Evolutionary conservation across 2,888 invertebrate species (phyloP).

Genomic region (Eledone cirrhosa): DNA sequence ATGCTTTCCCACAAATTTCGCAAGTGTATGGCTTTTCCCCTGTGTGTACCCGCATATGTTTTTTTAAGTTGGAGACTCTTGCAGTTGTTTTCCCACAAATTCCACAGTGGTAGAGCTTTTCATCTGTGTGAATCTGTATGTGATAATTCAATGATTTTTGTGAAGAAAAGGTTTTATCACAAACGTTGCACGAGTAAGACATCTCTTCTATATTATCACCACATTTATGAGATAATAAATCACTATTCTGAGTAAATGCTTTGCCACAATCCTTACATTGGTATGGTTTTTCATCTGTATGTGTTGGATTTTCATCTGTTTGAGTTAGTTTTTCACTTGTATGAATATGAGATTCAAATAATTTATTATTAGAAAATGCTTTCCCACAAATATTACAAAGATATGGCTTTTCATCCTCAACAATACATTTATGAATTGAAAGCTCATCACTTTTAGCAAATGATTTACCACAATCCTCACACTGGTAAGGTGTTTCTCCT

Average conservation of each 20-base stretch:
- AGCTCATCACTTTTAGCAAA: conserved; percentile 33
- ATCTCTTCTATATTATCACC: conserved; percentile 40
- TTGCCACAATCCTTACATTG: conserved; percentile 59
- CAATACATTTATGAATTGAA: neutral
- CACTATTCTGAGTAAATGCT: conserved; percentile 24
- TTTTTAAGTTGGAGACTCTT: conserved; percentile 44
- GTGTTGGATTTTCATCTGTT: conserved; percentile 69
- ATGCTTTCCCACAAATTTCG: conserved; percentile 41
- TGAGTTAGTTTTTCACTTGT: no score
- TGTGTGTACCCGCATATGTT: conserved; percentile 47
- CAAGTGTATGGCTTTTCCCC: conserved; percentile 44
- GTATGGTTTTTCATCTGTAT: conserved; percentile 66
- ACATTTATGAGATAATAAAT: conserved; percentile 42
- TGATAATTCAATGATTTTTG: conserved; percentile 43
- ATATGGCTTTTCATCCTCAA: neutral
- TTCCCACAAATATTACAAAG: neutral
- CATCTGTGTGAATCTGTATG: conserved; percentile 40
- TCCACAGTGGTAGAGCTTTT: conserved; percentile 42
- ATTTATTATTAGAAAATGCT: neutral
- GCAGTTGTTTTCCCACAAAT: conserved; percentile 44
- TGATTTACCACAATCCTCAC: conserved; percentile 31
- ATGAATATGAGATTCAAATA: no score
- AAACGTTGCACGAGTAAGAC: conserved; percentile 45
- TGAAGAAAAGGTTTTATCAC: conserved; percentile 43
- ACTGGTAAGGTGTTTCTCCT: conserved; percentile 30